Conservation (phyloP, 2,888 invertebrate genomes). For the Agrotis clavis region DNA sequence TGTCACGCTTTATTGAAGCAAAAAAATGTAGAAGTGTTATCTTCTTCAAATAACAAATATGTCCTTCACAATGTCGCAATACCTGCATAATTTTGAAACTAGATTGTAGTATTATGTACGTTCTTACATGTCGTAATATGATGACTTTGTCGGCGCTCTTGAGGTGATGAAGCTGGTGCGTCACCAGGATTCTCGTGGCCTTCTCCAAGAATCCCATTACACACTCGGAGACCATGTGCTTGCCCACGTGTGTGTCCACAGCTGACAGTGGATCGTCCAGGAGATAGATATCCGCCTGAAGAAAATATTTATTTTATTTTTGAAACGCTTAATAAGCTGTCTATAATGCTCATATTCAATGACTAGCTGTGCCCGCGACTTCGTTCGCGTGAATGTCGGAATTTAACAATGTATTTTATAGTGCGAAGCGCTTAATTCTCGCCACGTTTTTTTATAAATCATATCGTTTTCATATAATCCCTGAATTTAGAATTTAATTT, state of each 20-base stretch:
- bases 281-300: constrained; percentile 93
- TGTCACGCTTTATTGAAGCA: background rate
- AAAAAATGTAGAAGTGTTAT: constrained; percentile 13
- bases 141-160: constrained; percentile 92
- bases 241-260: constrained; percentile 94
- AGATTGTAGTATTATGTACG: background rate
- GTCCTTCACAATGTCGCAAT: constrained; percentile 11
- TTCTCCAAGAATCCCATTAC: constrained; percentile 91
- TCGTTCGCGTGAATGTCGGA: too few relatives aligned
- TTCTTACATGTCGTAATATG: constrained; percentile 92
- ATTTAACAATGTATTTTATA: too few relatives aligned
- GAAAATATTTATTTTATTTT: background rate
- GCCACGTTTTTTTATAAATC: too few relatives aligned
- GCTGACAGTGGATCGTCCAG: constrained; percentile 95
- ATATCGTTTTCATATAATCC: too few relatives aligned
- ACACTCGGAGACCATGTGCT: constrained; percentile 93
- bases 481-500: too few relatives aligned
- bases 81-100: constrained; percentile 16
- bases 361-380: too few relatives aligned
- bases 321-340: background rate
- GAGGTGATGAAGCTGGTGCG: constrained; percentile 96
- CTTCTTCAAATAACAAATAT: constrained; percentile 14
- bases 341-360: too few relatives aligned
- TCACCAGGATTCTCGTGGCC: constrained; percentile 94
- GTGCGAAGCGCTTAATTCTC: too few relatives aligned